Evolutionary conservation across 2,113 vertebrate species (phyloP).

Genomic region (Rana temporaria): DNA sequence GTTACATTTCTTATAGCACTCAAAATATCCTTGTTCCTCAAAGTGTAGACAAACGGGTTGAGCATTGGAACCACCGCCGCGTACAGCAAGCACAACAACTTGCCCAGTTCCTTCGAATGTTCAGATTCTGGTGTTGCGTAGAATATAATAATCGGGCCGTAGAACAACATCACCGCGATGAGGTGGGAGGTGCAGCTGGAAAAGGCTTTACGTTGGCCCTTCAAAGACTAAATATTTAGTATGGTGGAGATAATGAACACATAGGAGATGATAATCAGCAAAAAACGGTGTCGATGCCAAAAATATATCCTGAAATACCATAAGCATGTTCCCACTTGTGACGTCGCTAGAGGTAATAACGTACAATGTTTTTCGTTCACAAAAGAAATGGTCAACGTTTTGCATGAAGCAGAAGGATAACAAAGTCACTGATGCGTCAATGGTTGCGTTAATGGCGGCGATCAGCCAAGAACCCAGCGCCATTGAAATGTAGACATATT

Average conservation of each 20-base stretch:
- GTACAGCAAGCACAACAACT: too few species aligned
- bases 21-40: too few species aligned
- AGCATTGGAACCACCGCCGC: too few species aligned
- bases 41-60: too few species aligned
- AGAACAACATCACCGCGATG: slow-evolving; percentile 54
- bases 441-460: neutral
- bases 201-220: slow-evolving; percentile 48
- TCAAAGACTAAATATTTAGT: neutral
- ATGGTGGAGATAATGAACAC: slow-evolving; percentile 40
- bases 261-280: slow-evolving; percentile 61
- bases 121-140: slow-evolving; percentile 60
- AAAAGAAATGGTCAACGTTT: slow-evolving; percentile 18
- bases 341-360: neutral
- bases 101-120: slow-evolving; percentile 30
- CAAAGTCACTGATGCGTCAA: neutral
- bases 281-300: slow-evolving; percentile 56
- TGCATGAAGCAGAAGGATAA: neutral
- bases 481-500: neutral
- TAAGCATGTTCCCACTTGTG: neutral
- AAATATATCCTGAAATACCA: slow-evolving; percentile 54
- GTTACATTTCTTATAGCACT: too few species aligned
- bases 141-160: slow-evolving; percentile 60
- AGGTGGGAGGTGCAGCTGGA: slow-evolving; percentile 60
- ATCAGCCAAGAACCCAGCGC: neutral
- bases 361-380: neutral